These are phyloP conservation scores for Nephrotoma guestfalica DNA, from an alignment of 2,888 invertebrate genomes.

Conservation along the genomic window DNA sequence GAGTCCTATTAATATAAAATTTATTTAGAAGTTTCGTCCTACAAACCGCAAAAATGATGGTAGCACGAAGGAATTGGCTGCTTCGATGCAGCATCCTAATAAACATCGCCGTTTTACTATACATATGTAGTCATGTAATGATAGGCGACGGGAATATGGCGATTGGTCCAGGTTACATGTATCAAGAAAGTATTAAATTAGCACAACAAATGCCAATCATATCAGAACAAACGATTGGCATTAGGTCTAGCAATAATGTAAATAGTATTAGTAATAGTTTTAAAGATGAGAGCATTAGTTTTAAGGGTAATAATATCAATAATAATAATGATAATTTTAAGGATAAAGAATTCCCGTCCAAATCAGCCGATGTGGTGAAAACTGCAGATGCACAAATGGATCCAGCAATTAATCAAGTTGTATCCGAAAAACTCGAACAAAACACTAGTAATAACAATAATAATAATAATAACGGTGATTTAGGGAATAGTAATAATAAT, in stretches of 20 bases:
- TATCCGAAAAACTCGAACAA: constrained; percentile 3
- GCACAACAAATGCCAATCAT: constrained; percentile 8
- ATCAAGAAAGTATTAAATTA: constrained; percentile 18
- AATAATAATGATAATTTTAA: not conserved
- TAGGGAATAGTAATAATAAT: constrained; percentile 3
- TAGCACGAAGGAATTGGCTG: constrained; percentile 51
- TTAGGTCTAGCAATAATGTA: not conserved
- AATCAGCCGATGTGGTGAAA: not conserved
- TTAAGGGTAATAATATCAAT: not conserved
- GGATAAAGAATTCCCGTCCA: not conserved
- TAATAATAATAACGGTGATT: not conserved
- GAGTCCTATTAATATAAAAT: not conserved
- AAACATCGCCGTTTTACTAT: constrained; percentile 54
- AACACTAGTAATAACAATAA: not conserved
- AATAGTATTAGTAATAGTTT: not conserved
- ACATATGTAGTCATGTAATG: constrained; percentile 51
- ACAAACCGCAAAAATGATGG: constrained; percentile 20
- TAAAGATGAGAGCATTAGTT: not conserved
- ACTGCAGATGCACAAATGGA: not conserved
- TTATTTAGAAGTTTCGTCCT: not conserved
- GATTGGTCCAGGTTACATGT: constrained; percentile 23
- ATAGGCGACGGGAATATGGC: constrained; percentile 30
- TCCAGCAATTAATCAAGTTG: not conserved
- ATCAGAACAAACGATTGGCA: not conserved
- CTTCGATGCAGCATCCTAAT: constrained; percentile 60